Conservation (phyloP, 2,113 vertebrate species). For the Chiloscyllium plagiosum region DNA sequence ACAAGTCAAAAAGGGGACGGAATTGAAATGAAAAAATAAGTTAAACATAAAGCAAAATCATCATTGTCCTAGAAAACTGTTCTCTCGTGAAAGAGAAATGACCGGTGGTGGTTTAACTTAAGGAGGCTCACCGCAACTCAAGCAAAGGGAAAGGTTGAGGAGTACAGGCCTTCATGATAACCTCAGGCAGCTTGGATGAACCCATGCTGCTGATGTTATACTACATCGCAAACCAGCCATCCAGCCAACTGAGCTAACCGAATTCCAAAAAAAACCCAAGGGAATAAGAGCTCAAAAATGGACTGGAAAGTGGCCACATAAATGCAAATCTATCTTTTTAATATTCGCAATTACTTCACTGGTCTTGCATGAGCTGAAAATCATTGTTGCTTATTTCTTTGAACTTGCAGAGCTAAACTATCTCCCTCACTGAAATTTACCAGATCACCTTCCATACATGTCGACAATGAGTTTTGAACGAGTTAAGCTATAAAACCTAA, state of each 20-base stretch:
- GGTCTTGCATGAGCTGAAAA: slow-evolving; percentile 1
- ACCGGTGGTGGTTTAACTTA: too few species aligned
- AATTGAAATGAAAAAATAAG: neutral
- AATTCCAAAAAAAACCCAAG: too few species aligned
- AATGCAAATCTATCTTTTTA: neutral
- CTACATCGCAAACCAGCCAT: too few species aligned
- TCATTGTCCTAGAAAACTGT: too few species aligned
- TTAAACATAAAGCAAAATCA: too few species aligned
- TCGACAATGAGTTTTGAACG: neutral
- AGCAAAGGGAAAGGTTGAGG: too few species aligned
- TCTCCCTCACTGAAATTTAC: neutral
- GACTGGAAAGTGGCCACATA: neutral
- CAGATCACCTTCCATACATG: neutral
- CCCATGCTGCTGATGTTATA: too few species aligned
- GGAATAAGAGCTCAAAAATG: neutral
- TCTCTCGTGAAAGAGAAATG: too few species aligned
- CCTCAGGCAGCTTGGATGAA: too few species aligned
- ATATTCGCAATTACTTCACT: neutral
- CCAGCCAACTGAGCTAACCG: too few species aligned
- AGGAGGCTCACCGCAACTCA: too few species aligned
- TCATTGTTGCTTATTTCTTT: neutral
- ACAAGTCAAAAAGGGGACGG: neutral
- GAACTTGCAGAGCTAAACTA: neutral
- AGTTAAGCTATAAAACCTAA: neutral
- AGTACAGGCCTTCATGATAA: too few species aligned